Conservation (phyloP, 2,888 invertebrate species). For the Parelbella ahira region DNA sequence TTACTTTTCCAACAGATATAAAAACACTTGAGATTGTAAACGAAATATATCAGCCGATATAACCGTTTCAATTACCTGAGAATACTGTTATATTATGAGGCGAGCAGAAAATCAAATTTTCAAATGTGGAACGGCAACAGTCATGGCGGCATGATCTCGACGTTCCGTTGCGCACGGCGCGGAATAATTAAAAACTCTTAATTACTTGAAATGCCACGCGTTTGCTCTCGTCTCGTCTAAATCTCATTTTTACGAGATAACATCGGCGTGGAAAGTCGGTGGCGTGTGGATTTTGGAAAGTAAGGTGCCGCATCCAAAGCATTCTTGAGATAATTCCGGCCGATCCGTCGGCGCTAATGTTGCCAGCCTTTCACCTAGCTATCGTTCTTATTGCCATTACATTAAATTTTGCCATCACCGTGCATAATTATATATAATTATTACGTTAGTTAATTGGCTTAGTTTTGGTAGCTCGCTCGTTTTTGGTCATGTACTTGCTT, state of each 20-base stretch:
- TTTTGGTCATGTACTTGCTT: no score
- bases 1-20: no score
- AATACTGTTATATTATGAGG: no score
- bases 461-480: no score
- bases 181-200: conserved; percentile 57
- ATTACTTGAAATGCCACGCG: conserved; percentile 58
- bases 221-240: conserved; percentile 47
- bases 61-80: not conserved
- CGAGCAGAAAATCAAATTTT: conserved; percentile 15
- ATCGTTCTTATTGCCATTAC: conserved; percentile 2
- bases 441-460: no score
- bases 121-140: conserved; percentile 34
- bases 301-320: conserved; percentile 47
- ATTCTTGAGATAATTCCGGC: conserved; percentile 36
- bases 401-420: conserved; percentile 5
- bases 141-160: conserved; percentile 37
- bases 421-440: no score
- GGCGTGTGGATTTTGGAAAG: conserved; percentile 58
- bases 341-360: conserved; percentile 34
- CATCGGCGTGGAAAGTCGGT: conserved; percentile 45
- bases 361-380: conserved; percentile 44
- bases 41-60: no score
- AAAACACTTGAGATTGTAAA: no score
- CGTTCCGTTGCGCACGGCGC: conserved; percentile 58
- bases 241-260: conserved; percentile 52